Evolutionary conservation across 2,113 vertebrate species (phyloP), one percentile per base, ranked within the genome.

Genomic region (Cyprichromis sp.): DNA sequence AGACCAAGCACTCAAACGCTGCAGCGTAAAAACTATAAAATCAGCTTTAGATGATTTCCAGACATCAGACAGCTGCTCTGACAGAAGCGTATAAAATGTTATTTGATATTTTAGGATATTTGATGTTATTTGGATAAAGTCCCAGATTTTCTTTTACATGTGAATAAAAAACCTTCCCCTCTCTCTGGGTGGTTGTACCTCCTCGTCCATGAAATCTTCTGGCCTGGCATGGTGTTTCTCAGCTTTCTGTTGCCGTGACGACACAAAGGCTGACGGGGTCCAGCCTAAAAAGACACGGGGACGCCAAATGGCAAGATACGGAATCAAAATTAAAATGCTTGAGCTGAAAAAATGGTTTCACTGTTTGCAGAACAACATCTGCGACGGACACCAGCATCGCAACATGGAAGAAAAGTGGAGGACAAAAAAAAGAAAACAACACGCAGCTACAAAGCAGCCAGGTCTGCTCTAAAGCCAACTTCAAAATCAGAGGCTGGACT

Each of bases 141-240:
- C 11, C 19, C 13, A 42, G n/a, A 26, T 4, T 17, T 47, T 11
- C 16, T 42, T 26, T 6, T 61, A 31, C 4, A 47, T 47, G 68
- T 71, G n/a, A 71, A 71, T 71, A 4, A 76, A 76, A 76, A 17
- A 11, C 4, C 71, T 47, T 26, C 24, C 21, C 14, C 10, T 45
- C 21, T 38, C 24, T 73, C 17, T 50, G 21, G 24, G 14, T 5
- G 16, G 0, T 12, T 53, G 10, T 80, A 99, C 99, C 97, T 99
- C 99, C 82, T 99, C 98, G 79, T 99, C 99, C 99, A 99, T 99
- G 90, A 99, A 99, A 81, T 99, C 98, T 87, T 99, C 98, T 1
- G 98, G 98, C 54, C 96, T 95, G 85, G 94, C 89, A 81, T 94
- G 3, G 0, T 96, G 95, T 83, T 90, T 97, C 12, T 96, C 98